A percentile compares a stretch with the other conserved stretches of the same genome.
Evolutionary conservation across 2,797 vertebrate genomes (phyloP).

Genomic region (Phylloscopus collybita): DNA sequence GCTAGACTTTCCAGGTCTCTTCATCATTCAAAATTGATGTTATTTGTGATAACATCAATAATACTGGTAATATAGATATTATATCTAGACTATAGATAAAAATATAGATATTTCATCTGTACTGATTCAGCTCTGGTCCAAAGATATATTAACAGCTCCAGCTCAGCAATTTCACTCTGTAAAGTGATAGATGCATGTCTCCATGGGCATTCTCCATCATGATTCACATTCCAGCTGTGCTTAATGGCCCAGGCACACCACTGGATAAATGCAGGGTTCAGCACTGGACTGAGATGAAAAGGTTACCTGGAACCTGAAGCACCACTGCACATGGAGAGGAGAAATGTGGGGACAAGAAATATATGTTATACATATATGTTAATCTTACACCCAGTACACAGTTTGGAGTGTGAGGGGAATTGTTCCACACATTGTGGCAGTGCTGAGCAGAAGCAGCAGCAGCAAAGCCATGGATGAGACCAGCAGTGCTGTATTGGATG

Average conservation of each 20-base stretch:
- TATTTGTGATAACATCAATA: background rate
- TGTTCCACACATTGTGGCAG: background rate
- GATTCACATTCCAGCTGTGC: background rate
- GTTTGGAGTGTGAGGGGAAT: background rate
- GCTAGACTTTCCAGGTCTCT: background rate
- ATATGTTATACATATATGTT: background rate
- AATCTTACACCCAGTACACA: rapidly evolving
- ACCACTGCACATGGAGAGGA: background rate
- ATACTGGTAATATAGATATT: background rate
- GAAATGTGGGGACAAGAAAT: background rate
- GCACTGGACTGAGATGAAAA: background rate
- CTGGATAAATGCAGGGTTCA: background rate
- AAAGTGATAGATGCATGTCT: background rate
- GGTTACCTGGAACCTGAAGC: background rate
- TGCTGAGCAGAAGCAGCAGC: background rate
- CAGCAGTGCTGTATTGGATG: rapidly evolving
- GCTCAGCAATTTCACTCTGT: background rate
- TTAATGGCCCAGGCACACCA: background rate
- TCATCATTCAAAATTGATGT: background rate
- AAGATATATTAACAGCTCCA: background rate
- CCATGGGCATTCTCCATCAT: background rate
- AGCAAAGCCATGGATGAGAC: background rate
- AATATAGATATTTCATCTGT: background rate
- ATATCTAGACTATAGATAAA: background rate
- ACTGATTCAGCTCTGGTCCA: background rate